phyloP scores from a whole-genome alignment of 2,797 vertebrate species.

The Lagodon rhomboides region DNA sequence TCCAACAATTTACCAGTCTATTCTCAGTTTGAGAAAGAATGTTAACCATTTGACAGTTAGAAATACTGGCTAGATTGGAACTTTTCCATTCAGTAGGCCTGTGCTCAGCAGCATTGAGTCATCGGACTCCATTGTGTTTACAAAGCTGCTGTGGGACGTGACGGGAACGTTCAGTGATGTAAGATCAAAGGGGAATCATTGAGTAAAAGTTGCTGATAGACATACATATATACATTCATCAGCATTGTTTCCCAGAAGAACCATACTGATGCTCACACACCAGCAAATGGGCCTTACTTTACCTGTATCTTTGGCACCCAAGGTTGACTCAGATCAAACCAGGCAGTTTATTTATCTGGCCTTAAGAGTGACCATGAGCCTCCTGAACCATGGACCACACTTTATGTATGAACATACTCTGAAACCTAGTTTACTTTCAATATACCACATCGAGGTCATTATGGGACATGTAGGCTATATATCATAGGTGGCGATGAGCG shows the following conservation, averaged over 20 bases:
- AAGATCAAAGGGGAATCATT: too few species aligned
- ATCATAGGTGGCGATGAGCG: constrained; percentile 75
- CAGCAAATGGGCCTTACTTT: neutral
- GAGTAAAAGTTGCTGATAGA: too few species aligned
- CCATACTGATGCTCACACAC: neutral
- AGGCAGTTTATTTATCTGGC: constrained; percentile 59
- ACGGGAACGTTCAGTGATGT: too few species aligned
- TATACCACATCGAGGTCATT: constrained; percentile 72
- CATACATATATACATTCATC: too few species aligned
- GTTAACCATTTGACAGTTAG: too few species aligned
- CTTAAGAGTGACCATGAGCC: constrained; percentile 54
- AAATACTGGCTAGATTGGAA: too few species aligned
- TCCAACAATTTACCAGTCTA: too few species aligned
- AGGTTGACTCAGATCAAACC: constrained; percentile 33
- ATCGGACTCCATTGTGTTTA: too few species aligned
- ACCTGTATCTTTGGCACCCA: constrained; percentile 3
- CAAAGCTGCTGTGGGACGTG: too few species aligned
- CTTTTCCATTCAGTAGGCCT: too few species aligned
- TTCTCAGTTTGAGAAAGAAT: too few species aligned
- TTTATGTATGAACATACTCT: constrained; percentile 64
- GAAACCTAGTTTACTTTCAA: constrained; percentile 80
- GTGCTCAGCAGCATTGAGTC: too few species aligned
- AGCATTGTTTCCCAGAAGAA: neutral
- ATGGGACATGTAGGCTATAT: constrained; percentile 77
- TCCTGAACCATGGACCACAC: constrained; percentile 43